These are phyloP conservation scores for Lasiommata megera DNA, from an alignment of 2,888 invertebrate genomes.

Conservation along the genomic window DNA sequence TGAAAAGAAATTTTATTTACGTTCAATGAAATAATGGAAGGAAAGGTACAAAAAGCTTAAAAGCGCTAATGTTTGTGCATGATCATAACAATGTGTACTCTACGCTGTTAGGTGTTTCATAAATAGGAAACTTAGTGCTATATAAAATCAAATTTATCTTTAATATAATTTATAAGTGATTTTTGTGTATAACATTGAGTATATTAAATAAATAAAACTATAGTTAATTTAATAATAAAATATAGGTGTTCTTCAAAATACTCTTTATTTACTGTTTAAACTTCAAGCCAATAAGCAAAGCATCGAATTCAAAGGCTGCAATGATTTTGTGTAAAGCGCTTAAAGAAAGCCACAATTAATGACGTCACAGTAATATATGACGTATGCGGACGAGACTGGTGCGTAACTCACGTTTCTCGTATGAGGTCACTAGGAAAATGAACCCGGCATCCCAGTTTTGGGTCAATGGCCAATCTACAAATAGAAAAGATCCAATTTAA, in stretches of 20 bases:
- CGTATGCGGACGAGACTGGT: constrained; percentile 46
- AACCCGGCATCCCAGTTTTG: constrained; percentile 78
- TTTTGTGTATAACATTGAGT: too few species aligned
- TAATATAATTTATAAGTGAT: neutral
- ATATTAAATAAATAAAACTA: too few species aligned
- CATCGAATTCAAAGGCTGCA: constrained; percentile 12
- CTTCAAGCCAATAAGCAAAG: constrained; percentile 22
- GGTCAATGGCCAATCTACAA: constrained; percentile 81
- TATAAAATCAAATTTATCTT: neutral
- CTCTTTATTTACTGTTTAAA: too few species aligned
- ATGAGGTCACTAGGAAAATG: constrained; percentile 79
- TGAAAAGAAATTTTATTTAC: constrained; percentile 22
- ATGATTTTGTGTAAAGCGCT: constrained; percentile 23
- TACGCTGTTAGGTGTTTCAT: constrained; percentile 16
- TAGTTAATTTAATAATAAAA: too few species aligned
- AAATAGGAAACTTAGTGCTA: constrained; percentile 14
- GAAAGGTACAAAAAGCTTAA: constrained; percentile 15
- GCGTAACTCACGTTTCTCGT: constrained; percentile 74
- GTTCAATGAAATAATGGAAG: constrained; percentile 23
- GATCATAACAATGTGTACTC: constrained; percentile 11
- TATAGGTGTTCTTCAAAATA: too few species aligned
- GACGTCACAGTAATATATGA: constrained; percentile 53
- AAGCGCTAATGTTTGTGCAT: constrained; percentile 19
- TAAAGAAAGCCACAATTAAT: constrained; percentile 41
- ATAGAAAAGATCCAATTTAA: constrained; percentile 59